Evolutionary conservation across 2,797 vertebrate genomes (phyloP), one percentile per base, ranked within the genome.

Genomic region (Chaetodon trifasciatus): DNA sequence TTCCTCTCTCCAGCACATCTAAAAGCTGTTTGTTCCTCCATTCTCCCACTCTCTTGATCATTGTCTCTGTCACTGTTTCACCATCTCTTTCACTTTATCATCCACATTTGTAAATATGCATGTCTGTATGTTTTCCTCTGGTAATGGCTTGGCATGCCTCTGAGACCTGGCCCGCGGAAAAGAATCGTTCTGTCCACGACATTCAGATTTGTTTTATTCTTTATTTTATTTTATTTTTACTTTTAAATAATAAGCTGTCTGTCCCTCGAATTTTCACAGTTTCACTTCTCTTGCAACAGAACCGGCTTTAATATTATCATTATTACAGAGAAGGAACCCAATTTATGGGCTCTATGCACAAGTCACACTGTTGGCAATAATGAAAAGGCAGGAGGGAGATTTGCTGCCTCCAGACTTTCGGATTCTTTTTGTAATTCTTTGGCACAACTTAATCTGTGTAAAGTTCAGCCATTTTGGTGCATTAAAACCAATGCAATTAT

Each of bases 1-100:
- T 89, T 90, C 91, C 78, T 86, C 88, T 85, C 71, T 92, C 83
- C 84, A 86, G 85, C 83, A 76, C 70, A 85, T 89, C 74, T 68
- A 66, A 85, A 76, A 82, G 84, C 84, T 76, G 79, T 93, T 89
- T 90, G 86, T 81, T 86, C 83, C 75, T 62, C 70, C 79, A 47
- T 83, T 84, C 61, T 61, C 58, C 40, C 60, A 23, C 46, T 77
- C 83, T 76, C 79, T 85, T 69, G 44, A 85, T 88, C 82, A 49
- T 49, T 68, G 40, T 78, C 68, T 70, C 86, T 77, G 82, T 78
- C 82, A 81, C 70, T 80, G 90, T 91, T 88, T 90, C 74, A 79
- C 68, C 74, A 2, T 77, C 58, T 75, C 72, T 88, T 70, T 73
- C 50, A 82, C 79, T 77, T 82, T 44, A 61, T 64, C 81, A 52